Evolutionary conservation across 2,113 vertebrate species (phyloP), one percentile per base, ranked within the genome.

Genomic region (Excalfactoria chinensis): DNA sequence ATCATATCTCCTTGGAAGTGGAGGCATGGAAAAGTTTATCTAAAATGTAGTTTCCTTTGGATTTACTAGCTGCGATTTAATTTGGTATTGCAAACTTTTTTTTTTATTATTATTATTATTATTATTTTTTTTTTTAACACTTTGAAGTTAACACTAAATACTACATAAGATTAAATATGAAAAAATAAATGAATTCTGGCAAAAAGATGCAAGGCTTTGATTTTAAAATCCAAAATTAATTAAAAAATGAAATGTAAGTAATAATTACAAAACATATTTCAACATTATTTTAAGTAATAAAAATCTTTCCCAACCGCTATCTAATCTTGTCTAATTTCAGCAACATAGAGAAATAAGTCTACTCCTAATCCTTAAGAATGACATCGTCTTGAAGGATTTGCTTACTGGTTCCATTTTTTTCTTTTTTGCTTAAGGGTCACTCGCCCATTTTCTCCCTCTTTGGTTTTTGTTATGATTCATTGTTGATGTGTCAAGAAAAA

Each of bases 11-110:
- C 51, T 55, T 37, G 80, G 37, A 88, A 86, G 26, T 60, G 22
- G 53, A 93, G 22, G 26, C n/a, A 69, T 56, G 22, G 63, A 86
- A 93, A 77, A 17, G n/a, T 84, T 86, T 84, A 75, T 68, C 40
- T 46, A 46, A 92, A 94, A 82, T 43, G 78, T 51, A 19, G 78
- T 49, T 72, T 88, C 32, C 18, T 74, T 78, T 43, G 40, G 37
- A 77, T 86, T 90, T 86, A 84, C 56, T 62, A 72, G 11, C 55
- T 63, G 62, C 78, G 43, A 75, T 74, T 75, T 64, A 81, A 74
- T 51, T 30, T 84, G 32, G 7, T 37, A 68, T 77, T 68, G 58
- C 30, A 76, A 69, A 90, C 46, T 66, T 73, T 58, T 76, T 75
- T 88, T 35, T 40, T 62, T n/a, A n/a, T n/a, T n/a, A n/a, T n/a